phyloP scores from a whole-genome alignment of 2,113 vertebrate genomes.

The Chunga burmeisteri region DNA sequence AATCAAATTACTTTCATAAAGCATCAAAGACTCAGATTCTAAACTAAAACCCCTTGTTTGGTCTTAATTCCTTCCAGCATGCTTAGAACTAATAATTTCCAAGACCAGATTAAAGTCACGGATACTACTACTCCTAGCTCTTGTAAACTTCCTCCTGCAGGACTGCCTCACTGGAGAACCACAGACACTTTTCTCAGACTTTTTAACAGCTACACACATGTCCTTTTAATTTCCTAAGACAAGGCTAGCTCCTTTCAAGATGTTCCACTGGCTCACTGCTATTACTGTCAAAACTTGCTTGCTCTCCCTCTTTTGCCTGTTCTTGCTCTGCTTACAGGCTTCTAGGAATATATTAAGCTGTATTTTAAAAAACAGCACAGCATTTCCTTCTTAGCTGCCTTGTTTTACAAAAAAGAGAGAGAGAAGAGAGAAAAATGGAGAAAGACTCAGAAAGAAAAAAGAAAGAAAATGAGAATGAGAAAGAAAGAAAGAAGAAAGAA shows the following conservation, averaged over 20 bases:
- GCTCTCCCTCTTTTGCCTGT: neutral
- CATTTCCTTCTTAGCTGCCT: neutral
- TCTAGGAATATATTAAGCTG: slow-evolving; percentile 41
- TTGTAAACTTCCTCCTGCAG: slow-evolving; percentile 48
- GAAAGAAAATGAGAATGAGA: neutral
- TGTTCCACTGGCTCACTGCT: slow-evolving; percentile 34
- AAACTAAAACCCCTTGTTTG: slow-evolving; percentile 44
- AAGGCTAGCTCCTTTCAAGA: slow-evolving; percentile 60
- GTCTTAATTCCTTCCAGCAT: slow-evolving; percentile 49
- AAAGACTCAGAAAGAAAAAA: neutral
- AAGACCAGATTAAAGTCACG: slow-evolving; percentile 42
- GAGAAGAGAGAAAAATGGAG: neutral
- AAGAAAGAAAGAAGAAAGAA: no score
- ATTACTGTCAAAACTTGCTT: slow-evolving; percentile 36
- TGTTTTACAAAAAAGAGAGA: neutral
- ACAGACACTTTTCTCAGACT: slow-evolving; percentile 34
- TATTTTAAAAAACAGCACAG: neutral
- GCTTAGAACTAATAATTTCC: slow-evolving; percentile 48
- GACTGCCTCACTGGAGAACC: neutral
- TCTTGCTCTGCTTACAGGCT: slow-evolving; percentile 40
- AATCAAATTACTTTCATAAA: slow-evolving; percentile 54
- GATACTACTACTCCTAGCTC: slow-evolving; percentile 16
- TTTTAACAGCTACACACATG: slow-evolving; percentile 39
- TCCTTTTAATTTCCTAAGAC: slow-evolving; percentile 66
- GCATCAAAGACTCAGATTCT: slow-evolving; percentile 30